Conservation (phyloP, 2,888 invertebrate species). For the Thymelicus sylvestris region DNA sequence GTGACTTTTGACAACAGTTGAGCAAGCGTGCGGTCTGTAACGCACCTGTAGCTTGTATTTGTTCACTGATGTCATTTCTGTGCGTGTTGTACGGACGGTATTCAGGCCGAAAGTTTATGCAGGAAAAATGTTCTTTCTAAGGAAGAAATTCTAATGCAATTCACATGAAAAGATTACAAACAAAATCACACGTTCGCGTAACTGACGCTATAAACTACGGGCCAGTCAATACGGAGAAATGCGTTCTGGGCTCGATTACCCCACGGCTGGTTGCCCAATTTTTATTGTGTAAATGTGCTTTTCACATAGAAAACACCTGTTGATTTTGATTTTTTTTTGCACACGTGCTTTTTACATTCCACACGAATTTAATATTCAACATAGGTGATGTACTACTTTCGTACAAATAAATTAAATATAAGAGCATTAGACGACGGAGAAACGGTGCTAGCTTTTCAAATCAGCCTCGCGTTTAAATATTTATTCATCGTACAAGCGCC, state of each 20-base stretch:
- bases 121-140: no score
- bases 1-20: conserved; percentile 58
- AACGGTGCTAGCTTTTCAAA: conserved; percentile 36
- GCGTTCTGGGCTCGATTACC: no score
- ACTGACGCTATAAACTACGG: no score
- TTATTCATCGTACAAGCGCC: conserved; percentile 37
- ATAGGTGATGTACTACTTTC: conserved; percentile 5
- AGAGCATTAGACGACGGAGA: conserved; percentile 31
- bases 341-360: neutral
- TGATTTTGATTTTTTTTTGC: neutral
- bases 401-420: conserved; percentile 31
- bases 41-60: conserved; percentile 1
- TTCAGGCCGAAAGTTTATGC: neutral
- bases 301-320: no score
- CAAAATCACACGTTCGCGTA: no score
- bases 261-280: no score
- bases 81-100: neutral
- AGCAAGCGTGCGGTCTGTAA: neutral
- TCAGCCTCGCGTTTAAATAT: conserved; percentile 35
- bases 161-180: no score
- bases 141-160: no score
- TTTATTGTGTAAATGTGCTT: no score
- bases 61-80: neutral
- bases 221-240: no score
- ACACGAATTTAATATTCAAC: neutral